Evolutionary conservation across 2,113 vertebrate genomes (phyloP), one percentile per base, ranked within the genome.

Genomic region (Aythya baeri): DNA sequence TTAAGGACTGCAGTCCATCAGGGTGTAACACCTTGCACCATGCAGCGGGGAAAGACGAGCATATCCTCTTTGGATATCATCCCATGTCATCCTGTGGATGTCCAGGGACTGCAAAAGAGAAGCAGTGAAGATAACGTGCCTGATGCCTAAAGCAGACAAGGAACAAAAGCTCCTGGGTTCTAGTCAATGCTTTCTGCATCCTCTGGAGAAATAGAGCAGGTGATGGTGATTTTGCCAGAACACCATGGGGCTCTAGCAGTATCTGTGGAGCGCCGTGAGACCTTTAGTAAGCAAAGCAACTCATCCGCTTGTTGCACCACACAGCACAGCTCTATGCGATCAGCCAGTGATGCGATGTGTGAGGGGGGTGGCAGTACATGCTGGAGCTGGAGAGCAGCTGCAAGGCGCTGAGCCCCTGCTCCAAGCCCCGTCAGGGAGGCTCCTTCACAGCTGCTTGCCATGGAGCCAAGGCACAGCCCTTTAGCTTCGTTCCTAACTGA

Each of bases 291-390:
- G 81, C 46, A 43, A n/a, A 86, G 65, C 63, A 62, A 55, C 0
- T 6, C 81, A 65, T 82, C 36, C 18, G 41, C 67, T 23, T 78
- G 72, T 38, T 78, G 81, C 3, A 1, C 66, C 72, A 73, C 2
- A 8, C 62, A 86, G 79, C 76, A 44, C 36, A 29, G 68, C 41
- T 31, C 50, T 1, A 3, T 1, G 3, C 8, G 58, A 77, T 44
- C 85, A 44, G 67, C 79, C 83, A 71, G 76, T 3, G 86, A 61
- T 66, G 65, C 70, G 83, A 92, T 46, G 79, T 26, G 76, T 50
- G 88, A 94, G 50, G 91, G 91, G 88, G 83, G 68, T 95, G 83
- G 77, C 65, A 34, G 25, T 36, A 34, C 72, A 81, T 44, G 83
- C 80, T 83, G 68, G 75, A 78, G 84, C 44, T 79, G 83, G 9